Evolutionary conservation across 2,888 invertebrate species (phyloP), one percentile per base, ranked within the genome.

Genomic region (Drosophila meridionalis): DNA sequence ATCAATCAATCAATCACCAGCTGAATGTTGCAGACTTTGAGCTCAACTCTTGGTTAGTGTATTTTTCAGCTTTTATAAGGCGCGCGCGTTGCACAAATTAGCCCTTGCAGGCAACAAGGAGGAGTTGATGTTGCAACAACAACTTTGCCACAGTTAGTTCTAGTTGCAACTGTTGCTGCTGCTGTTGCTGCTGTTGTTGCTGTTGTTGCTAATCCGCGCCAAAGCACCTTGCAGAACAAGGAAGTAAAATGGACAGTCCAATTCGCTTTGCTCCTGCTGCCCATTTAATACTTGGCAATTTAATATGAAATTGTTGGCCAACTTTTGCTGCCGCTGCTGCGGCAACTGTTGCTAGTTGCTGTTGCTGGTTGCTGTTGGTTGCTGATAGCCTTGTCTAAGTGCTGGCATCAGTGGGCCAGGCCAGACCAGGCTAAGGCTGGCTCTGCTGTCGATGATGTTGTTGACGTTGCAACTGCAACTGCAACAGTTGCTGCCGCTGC

Each of bases 251-350:
- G 72, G 73, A 69, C 80, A 72, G 66, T 80, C 56, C 64, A 57
- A 67, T 67, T 75, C 48, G 52, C 53, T 55, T 48, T 65, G 26
- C 77, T 48, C 57, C 71, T 79, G 67, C 70, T 87, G 82, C 78
- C 81, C 88, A 86, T 90, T 91, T 90, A 91, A 91, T 90, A 78
- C 91, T 82, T 80, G 90, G 90, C 90, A 90, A 90, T 90, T 90
- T 91, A 84, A 89, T 90, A 91, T 83, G 79, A 90, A 90, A 87
- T 91, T 90, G 86, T 83, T 89, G 83, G 90, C 87, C 84, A 89
- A 90, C 78, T 86, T 80, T 75, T 78, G 77, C 78, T 74, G 66
- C 65, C 65, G 66, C 66, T 70, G 63, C 56, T 32, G 48, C 53
- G 6, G 56, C 42, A 43, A 57, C 61, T 38, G 38, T 57, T 30